Conservation (phyloP, 2,888 invertebrate species). For the Homarus gammarus region DNA sequence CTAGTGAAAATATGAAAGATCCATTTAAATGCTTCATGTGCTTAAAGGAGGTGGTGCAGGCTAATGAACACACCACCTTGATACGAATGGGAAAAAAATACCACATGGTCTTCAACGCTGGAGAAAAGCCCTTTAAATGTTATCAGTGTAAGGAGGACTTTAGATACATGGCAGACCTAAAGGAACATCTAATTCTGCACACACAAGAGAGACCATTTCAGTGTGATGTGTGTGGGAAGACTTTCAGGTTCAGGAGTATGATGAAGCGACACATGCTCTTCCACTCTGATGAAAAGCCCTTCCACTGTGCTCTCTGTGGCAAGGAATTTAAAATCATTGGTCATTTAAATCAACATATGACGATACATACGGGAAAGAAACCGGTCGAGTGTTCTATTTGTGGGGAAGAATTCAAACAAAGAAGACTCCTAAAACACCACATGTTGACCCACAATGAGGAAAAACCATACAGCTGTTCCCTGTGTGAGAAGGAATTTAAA, state of each 20-base stretch:
- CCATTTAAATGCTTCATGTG: neutral
- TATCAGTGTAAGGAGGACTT: constrained; percentile 25
- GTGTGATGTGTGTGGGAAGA: constrained; percentile 28
- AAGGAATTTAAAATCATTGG: neutral
- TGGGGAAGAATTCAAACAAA: constrained; percentile 25
- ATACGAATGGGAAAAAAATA: constrained; percentile 4
- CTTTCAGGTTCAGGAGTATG: neutral
- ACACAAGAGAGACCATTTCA: constrained; percentile 13
- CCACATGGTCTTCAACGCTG: constrained; percentile 5
- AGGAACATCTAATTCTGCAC: constrained; percentile 17
- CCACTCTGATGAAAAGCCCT: constrained; percentile 28
- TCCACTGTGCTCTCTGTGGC: constrained; percentile 17
- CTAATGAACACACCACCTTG: neutral
- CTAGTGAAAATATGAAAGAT: neutral
- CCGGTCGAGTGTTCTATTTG: constrained; percentile 10
- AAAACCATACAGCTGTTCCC: constrained; percentile 19
- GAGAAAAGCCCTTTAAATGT: constrained; percentile 30
- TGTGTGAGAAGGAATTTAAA: constrained; percentile 18
- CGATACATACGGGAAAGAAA: constrained; percentile 8
- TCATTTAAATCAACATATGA: constrained; percentile 33
- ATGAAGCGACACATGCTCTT: constrained; percentile 20
- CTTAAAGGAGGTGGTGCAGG: neutral
- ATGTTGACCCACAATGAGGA: constrained; percentile 17
- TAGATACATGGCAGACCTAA: neutral
- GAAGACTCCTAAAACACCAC: constrained; percentile 4